Base-by-base conservation (phyloP, 2,888 invertebrate species). In the Ctenicera cuprea region DNA sequence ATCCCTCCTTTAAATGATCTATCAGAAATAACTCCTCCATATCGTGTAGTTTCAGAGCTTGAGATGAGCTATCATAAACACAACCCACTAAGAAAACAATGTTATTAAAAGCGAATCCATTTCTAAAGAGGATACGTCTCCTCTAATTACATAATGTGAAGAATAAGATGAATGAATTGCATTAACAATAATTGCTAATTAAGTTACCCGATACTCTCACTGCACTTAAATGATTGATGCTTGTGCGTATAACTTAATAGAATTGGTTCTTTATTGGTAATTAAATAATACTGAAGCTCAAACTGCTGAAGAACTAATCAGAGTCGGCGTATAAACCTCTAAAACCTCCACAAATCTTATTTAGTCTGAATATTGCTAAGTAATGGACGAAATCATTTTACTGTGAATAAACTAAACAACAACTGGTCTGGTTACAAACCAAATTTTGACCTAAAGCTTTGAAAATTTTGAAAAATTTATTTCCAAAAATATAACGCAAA, bases 131-230 rank as follows among this genome's bases (percentile, higher is more conserved):
- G 14, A 30, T 33, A 30, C n/a, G 20, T n/a, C 30, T 30, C 5
- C 4, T 20, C 26, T 54, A 54, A 54, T 54, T 30, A 30, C 30
- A 30, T 54, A 54, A 54, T 22, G 52, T 52, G 26, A 52, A 52
- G 20, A 52, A 43, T 16, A 22, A 54, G 54, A 54, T 54, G 30
- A 54, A 54, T 22, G 54, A 26, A 22, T 54, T 2, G 14, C 30
- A 54, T 30, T 54, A 30, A 54, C 54, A 30, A 16, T 54, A 54
- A 54, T n/a, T 54, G 14, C 54, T 54, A 54, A 54, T 54, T 54
- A 54, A 54, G 54, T 54, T 30, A 54, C 4, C 22, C 14, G 11
- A 11, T 22, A 26, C 54, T 54, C 30, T n/a, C 26, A 20, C 16
- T n/a, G 14, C 14, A 30, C 54, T 30, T 54, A 54, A 54, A 22